Conservation (phyloP, 2,113 vertebrate species). For the Gallinago undulata region DNA sequence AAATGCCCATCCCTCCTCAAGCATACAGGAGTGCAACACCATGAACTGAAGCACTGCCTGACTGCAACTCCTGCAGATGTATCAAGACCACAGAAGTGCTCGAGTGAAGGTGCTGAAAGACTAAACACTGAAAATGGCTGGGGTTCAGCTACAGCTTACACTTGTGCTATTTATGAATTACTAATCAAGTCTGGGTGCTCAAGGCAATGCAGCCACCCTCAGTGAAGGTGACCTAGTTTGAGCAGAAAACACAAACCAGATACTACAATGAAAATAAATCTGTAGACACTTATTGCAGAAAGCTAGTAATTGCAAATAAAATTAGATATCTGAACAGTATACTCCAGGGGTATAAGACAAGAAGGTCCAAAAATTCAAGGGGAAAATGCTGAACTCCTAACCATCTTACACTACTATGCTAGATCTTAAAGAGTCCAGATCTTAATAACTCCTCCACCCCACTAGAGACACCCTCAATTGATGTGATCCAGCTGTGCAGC, state of each 20-base stretch:
- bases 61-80: neutral
- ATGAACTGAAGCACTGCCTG: neutral
- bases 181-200: neutral
- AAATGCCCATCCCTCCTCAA: neutral
- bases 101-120: neutral
- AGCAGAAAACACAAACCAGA: neutral
- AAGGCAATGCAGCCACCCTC: neutral
- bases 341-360: neutral
- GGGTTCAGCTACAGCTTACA: neutral
- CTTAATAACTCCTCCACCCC: neutral
- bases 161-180: neutral
- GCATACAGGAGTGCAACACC: neutral
- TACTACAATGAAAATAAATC: neutral
- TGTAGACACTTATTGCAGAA: neutral
- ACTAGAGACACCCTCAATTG: neutral
- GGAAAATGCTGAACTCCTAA: neutral
- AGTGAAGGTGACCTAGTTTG: neutral
- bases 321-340: neutral
- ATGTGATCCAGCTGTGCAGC: neutral
- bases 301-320: neutral
- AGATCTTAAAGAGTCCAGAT: neutral
- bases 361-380: neutral
- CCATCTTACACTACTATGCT: neutral
- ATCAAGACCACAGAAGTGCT: neutral
- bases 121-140: neutral